A percentile compares a stretch with the other conserved stretches of the same genome.
Conservation (phyloP, 2,113 vertebrate genomes). For the Uria lomvia region DNA sequence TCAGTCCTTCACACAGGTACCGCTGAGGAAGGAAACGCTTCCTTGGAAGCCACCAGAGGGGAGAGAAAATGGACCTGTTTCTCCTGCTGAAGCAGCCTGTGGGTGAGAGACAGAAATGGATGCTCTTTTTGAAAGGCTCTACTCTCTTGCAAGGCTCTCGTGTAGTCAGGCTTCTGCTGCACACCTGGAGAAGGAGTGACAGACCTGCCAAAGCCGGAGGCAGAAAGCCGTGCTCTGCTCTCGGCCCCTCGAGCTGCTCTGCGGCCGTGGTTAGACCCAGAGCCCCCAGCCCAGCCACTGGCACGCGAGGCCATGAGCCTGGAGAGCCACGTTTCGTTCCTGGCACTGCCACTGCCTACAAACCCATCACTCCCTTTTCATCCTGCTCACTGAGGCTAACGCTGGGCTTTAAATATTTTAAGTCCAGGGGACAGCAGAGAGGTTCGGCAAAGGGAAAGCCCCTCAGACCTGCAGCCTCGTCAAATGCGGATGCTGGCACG, state of each 20-base stretch:
- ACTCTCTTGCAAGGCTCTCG: neutral
- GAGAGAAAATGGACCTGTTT: neutral
- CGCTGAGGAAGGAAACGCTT: neutral
- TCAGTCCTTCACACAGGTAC: neutral
- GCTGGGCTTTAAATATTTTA: neutral
- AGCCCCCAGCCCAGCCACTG: rapidly evolving
- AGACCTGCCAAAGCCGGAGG: neutral
- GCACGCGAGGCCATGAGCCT: rapidly evolving
- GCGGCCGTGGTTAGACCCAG: rapidly evolving
- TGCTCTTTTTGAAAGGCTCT: neutral
- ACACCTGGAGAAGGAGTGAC: neutral
- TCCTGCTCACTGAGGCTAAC: neutral
- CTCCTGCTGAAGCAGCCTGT: neutral
- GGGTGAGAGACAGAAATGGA: neutral
- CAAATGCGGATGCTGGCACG: neutral
- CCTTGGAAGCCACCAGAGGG: neutral
- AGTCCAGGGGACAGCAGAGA: neutral
- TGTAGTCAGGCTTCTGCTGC: neutral
- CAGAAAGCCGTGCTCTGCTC: neutral
- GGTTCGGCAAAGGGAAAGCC: neutral
- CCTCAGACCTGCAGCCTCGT: neutral
- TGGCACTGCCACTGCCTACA: neutral
- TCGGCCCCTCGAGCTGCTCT: neutral
- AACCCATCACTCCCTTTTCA: neutral
- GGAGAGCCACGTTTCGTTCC: neutral